Conservation (phyloP, 2,113 vertebrate genomes). For the Panthera tigris region DNA sequence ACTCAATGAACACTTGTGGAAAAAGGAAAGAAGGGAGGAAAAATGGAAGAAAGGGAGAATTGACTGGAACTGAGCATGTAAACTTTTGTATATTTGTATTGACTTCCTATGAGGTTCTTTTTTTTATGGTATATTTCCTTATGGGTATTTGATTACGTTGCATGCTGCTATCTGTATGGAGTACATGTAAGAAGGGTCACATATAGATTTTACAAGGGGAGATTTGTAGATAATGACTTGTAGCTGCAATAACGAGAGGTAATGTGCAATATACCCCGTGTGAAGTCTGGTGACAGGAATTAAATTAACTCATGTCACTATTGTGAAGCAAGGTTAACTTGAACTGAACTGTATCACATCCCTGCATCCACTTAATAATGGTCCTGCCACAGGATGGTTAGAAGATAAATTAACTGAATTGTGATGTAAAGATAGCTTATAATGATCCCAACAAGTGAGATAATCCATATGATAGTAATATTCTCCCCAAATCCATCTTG, state of each 20-base stretch:
- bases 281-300: slow-evolving; percentile 67
- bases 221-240: slow-evolving; percentile 55
- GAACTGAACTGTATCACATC: slow-evolving; percentile 63
- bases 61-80: background rate
- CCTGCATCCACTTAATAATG: slow-evolving; percentile 53
- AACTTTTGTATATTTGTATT: background rate
- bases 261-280: slow-evolving; percentile 39
- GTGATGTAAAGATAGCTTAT: background rate
- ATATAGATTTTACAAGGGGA: background rate
- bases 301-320: slow-evolving; percentile 59
- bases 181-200: background rate
- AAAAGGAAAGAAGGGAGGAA: background rate
- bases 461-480: background rate
- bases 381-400: slow-evolving; percentile 1
- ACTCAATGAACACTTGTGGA: background rate
- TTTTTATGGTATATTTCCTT: background rate
- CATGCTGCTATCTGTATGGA: background rate
- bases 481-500: background rate
- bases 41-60: background rate
- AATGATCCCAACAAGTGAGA: slow-evolving; percentile 22
- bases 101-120: background rate
- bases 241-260: slow-evolving; percentile 52
- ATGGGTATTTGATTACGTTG: background rate
- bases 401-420: slow-evolving; percentile 57
- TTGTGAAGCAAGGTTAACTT: slow-evolving; percentile 66